These are phyloP conservation scores for Laterallus jamaicensis DNA, from an alignment of 2,113 vertebrate species.

Conservation along the genomic window DNA sequence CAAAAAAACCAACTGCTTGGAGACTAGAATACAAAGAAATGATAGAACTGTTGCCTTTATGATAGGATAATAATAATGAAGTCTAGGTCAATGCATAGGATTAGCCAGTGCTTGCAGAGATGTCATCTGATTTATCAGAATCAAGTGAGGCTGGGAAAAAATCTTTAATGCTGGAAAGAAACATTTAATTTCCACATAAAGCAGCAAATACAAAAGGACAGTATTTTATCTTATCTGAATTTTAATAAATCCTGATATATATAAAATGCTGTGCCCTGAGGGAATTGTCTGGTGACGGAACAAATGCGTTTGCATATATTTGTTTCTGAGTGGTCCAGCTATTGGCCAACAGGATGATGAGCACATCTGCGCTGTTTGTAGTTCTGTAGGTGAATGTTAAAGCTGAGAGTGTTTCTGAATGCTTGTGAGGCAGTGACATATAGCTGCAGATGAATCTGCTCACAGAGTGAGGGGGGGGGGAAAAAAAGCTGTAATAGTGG, in stretches of 20 bases:
- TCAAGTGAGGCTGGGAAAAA: neutral
- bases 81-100: neutral
- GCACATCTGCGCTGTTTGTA: neutral
- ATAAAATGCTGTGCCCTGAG: neutral
- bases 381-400: neutral
- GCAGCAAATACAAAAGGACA: neutral
- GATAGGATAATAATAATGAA: neutral
- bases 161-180: neutral
- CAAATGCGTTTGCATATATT: neutral
- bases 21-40: neutral
- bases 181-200: neutral
- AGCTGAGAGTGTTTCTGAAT: neutral
- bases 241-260: neutral
- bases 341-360: rapidly evolving
- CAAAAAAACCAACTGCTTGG: neutral
- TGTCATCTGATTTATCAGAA: neutral
- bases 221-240: neutral
- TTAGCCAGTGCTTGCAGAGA: neutral
- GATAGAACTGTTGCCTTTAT: neutral
- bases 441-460: neutral
- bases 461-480: neutral
- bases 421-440: neutral
- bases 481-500: neutral
- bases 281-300: neutral
- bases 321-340: rapidly evolving